Evolutionary conservation across 1,140 invertebrate species (phyloP).

Genomic region (Sarcophaga peregrina): DNA sequence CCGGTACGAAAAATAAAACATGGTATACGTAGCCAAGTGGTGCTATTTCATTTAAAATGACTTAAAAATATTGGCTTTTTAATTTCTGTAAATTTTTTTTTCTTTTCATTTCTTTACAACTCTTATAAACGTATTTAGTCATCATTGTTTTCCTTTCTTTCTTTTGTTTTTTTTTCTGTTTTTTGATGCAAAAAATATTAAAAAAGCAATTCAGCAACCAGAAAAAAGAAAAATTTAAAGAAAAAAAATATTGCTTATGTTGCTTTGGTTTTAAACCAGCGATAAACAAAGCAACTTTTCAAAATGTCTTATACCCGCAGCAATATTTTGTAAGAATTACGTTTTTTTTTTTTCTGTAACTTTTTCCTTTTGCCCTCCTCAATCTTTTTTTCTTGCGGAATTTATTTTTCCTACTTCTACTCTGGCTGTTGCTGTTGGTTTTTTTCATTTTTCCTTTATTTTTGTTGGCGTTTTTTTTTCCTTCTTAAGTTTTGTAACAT

Average conservation of each 20-base stretch:
- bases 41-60: conserved; percentile 37
- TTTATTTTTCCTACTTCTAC: background rate
- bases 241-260: background rate
- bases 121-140: background rate
- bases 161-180: background rate
- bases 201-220: background rate
- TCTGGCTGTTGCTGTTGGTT: too few species aligned
- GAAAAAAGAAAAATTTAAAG: background rate
- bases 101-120: background rate
- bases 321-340: conserved; percentile 15
- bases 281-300: conserved; percentile 9
- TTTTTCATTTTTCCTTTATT: background rate
- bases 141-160: background rate
- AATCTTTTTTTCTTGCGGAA: background rate
- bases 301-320: conserved; percentile 14
- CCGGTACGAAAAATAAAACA: background rate
- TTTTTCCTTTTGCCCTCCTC: background rate
- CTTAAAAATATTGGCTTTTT: conserved; percentile 14
- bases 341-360: background rate
- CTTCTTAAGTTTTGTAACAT: background rate
- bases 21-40: background rate
- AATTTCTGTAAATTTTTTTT: too few species aligned
- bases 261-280: background rate
- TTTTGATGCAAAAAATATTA: too few species aligned
- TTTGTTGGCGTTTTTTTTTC: conserved; percentile 1